A percentile compares a stretch with the other conserved stretches of the same genome.
These are phyloP conservation scores for Fistularia tabacaria DNA, from an alignment of 2,797 vertebrate genomes.

Conservation along the genomic window DNA sequence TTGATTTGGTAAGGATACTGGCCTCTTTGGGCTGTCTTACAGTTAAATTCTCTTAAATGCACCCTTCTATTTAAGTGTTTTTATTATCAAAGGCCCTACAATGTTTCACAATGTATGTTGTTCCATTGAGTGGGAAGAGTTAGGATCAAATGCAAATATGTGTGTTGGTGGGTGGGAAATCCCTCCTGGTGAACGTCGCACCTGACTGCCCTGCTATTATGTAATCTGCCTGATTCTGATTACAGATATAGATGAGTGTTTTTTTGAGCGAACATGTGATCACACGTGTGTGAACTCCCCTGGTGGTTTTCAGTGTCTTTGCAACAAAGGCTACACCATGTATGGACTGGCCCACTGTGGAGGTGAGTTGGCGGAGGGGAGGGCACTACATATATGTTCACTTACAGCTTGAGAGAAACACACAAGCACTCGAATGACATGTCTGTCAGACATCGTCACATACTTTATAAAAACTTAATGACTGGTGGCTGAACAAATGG, in stretches of 20 bases:
- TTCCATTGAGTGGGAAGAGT: constrained; percentile 14
- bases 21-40: too few species aligned
- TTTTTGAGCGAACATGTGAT: constrained; percentile 92
- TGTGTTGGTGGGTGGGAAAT: constrained; percentile 49
- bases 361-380: constrained; percentile 74
- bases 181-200: constrained; percentile 48
- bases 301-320: constrained; percentile 89
- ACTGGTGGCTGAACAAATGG: too few species aligned
- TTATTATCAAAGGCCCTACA: constrained; percentile 16
- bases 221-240: constrained; percentile 63
- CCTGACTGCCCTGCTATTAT: constrained; percentile 60
- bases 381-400: constrained; percentile 20
- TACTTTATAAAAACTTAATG: too few species aligned
- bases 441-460: too few species aligned
- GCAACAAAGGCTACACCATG: constrained; percentile 89
- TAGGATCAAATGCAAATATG: constrained; percentile 26
- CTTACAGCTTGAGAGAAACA: constrained; percentile 22
- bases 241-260: constrained; percentile 97
- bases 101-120: constrained; percentile 2
- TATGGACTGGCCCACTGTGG: constrained; percentile 94
- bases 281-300: constrained; percentile 93
- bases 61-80: constrained; percentile 10
- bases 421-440: background rate
- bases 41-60: background rate
- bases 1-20: too few species aligned